phyloP scores from a whole-genome alignment of 2,888 invertebrate genomes.

The Isotomurus palustris region DNA sequence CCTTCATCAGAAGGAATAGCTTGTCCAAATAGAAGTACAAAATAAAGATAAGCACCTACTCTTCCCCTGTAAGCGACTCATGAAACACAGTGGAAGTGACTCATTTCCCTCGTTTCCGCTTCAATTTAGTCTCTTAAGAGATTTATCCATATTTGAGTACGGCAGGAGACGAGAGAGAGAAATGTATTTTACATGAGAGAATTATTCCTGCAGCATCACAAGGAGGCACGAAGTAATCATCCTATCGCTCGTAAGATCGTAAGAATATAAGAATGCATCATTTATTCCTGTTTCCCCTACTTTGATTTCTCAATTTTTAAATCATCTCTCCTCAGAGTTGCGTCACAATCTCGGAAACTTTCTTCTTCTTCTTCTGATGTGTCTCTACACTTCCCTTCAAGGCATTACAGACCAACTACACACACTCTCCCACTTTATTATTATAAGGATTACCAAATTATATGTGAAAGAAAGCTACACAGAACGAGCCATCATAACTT shows the following conservation, averaged over 20 bases:
- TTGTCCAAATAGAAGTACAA: too few species aligned
- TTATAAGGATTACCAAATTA: too few species aligned
- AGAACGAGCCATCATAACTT: too few species aligned
- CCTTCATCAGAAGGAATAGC: too few species aligned
- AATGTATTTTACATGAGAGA: not conserved
- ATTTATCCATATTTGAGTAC: constrained; percentile 11
- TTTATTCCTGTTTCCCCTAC: not conserved
- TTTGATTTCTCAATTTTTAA: constrained; percentile 12
- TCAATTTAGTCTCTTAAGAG: constrained; percentile 5
- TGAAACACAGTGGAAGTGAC: too few species aligned
- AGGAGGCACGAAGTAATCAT: too few species aligned
- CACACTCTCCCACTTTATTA: not conserved
- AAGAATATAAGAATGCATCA: too few species aligned
- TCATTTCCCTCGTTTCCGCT: constrained; percentile 18
- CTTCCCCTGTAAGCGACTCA: too few species aligned
- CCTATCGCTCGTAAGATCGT: too few species aligned
- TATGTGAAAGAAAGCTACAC: too few species aligned
- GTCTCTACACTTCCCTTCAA: not conserved
- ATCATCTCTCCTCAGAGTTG: constrained; percentile 5
- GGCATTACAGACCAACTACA: not conserved
- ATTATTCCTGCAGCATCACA: too few species aligned
- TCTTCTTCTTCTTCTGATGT: not conserved
- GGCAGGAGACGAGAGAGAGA: not conserved
- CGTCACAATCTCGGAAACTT: not conserved
- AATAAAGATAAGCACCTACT: too few species aligned